Percentiles rank a stretch among this genome's conserved stretches.
Evolutionary conservation across 2,113 vertebrate genomes (phyloP).

Genomic region (Synchiropus splendidus): DNA sequence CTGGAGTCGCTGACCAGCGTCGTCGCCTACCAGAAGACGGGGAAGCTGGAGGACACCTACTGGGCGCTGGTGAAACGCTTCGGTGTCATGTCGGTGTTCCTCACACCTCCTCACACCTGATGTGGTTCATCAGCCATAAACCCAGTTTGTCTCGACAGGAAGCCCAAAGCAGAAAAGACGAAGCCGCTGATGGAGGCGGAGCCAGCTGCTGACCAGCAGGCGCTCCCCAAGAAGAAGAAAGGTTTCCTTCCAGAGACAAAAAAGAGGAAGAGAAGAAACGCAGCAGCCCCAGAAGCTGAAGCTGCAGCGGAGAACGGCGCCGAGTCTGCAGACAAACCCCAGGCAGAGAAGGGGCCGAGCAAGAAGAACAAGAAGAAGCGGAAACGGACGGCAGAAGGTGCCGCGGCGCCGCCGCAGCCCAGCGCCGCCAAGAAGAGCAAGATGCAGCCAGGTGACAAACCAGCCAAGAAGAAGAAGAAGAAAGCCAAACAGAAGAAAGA

Average conservation of each 20-base stretch:
- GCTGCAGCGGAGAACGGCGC: background rate
- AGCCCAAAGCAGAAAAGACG: constrained; percentile 75
- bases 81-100: constrained; percentile 71
- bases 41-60: constrained; percentile 74
- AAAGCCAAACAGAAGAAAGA: constrained; percentile 36
- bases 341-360: constrained; percentile 20
- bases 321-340: constrained; percentile 5
- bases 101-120: too few species aligned
- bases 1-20: constrained; percentile 58
- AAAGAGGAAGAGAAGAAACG: constrained; percentile 83
- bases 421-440: constrained; percentile 57
- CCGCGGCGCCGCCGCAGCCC: constrained; percentile 13
- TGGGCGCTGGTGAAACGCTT: constrained; percentile 83
- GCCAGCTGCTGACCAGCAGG: background rate
- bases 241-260: constrained; percentile 89
- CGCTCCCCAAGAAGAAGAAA: constrained; percentile 73
- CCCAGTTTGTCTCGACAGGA: constrained; percentile 57
- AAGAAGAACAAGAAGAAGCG: constrained; percentile 58
- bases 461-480: constrained; percentile 31
- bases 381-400: constrained; percentile 28
- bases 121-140: too few species aligned
- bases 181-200: constrained; percentile 39
- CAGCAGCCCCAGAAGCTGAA: constrained; percentile 5
- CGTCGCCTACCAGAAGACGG: constrained; percentile 50
- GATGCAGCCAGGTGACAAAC: constrained; percentile 13